Conservation (phyloP, 2,888 invertebrate species). For the Tholera decimalis region DNA sequence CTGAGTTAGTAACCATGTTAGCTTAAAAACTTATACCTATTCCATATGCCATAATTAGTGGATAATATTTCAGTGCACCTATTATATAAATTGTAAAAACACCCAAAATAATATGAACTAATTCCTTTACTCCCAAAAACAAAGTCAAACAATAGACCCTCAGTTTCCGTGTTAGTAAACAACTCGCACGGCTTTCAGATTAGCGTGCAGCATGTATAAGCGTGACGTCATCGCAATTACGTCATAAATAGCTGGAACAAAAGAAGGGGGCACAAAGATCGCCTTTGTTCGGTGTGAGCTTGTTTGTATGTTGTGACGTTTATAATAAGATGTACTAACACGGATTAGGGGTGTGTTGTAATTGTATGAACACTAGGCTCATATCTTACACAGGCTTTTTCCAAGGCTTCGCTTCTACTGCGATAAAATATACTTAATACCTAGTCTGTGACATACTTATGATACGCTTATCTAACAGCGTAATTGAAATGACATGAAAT, state of each 20-base stretch:
- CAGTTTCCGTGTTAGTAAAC: slow-evolving; percentile 20
- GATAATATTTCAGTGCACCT: no score
- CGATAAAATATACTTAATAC: no score
- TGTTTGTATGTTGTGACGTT: slow-evolving; percentile 16
- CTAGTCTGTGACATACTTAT: no score
- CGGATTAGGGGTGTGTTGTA: slow-evolving; percentile 15
- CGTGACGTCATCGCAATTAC: slow-evolving; percentile 43
- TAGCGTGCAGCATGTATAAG: slow-evolving; percentile 36
- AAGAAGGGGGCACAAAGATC: slow-evolving; percentile 27
- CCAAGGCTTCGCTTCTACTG: no score
- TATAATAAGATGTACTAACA: slow-evolving; percentile 19
- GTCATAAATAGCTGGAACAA: slow-evolving; percentile 45
- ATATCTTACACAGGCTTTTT: no score
- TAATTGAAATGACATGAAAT: no score
- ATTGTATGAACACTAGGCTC: background rate
- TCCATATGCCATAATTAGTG: no score
- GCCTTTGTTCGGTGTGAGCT: slow-evolving; percentile 26
- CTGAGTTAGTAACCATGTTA: no score
- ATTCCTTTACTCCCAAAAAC: slow-evolving; percentile 5
- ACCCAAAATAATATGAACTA: background rate
- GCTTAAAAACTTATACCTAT: no score
- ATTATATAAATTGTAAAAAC: background rate
- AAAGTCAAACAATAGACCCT: slow-evolving; percentile 4
- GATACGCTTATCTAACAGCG: no score
- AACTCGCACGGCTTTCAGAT: slow-evolving; percentile 19